phyloP scores from a whole-genome alignment of 2,113 vertebrate genomes.

The Chionis minor region DNA sequence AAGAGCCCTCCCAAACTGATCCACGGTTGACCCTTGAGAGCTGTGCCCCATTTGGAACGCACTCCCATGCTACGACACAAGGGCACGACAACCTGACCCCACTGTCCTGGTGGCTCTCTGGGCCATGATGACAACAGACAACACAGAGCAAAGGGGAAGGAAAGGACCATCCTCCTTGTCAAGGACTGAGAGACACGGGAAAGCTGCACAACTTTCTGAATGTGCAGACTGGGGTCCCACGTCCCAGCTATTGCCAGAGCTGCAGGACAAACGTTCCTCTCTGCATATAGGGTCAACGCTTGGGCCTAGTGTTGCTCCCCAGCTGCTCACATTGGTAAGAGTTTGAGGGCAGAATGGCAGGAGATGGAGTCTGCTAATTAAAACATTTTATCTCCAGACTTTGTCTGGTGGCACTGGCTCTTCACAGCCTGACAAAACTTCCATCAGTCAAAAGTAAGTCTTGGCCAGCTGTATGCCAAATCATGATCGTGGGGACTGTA shows the following conservation, averaged over 20 bases:
- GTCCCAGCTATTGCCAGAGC: not conserved
- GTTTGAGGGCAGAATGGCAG: not conserved
- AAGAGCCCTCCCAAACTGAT: not conserved
- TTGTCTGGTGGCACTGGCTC: not conserved
- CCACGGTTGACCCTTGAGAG: not conserved
- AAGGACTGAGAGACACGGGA: not conserved
- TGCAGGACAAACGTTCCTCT: not conserved
- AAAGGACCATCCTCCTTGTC: not conserved
- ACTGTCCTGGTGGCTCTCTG: not conserved
- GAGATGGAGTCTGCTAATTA: not conserved
- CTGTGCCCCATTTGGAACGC: not conserved
- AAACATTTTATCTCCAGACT: not conserved
- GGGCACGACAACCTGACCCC: not conserved
- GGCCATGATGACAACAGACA: rapidly evolving
- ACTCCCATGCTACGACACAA: not conserved
- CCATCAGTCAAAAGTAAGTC: not conserved
- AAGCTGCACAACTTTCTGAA: not conserved
- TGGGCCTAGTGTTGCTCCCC: not conserved
- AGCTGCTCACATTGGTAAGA: not conserved
- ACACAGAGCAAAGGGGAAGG: not conserved
- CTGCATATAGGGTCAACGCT: not conserved
- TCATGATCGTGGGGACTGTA: rapidly evolving
- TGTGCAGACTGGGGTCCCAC: not conserved
- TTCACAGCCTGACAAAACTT: not conserved
- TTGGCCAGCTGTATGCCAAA: not conserved